A percentile compares a stretch with the other conserved stretches of the same genome.
Conservation (phyloP, 2,888 invertebrate species). For the Calameuta idolon region DNA sequence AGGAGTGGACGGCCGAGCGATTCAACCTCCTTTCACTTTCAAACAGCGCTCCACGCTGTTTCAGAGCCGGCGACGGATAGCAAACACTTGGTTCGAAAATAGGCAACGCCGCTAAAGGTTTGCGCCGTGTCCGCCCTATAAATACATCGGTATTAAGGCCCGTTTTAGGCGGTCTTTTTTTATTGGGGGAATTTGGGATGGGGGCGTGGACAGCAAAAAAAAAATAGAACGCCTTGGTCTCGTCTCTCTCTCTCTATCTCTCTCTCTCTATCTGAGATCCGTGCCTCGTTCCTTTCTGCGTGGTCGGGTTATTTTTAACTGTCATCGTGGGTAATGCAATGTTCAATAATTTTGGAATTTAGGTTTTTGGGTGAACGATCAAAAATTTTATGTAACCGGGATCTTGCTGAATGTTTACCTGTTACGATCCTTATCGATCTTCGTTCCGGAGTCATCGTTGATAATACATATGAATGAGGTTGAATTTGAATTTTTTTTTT, state of each 20-base stretch:
- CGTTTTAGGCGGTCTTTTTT: not conserved
- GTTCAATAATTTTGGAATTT: not conserved
- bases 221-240: not conserved
- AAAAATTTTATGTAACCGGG: not conserved
- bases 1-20: slow-evolving; percentile 61
- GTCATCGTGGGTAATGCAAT: not conserved
- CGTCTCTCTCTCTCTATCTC: not conserved
- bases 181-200: not conserved
- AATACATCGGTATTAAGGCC: slow-evolving; percentile 16
- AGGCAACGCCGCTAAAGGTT: slow-evolving; percentile 53
- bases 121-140: slow-evolving; percentile 31
- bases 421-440: not conserved
- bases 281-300: not conserved
- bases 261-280: not conserved
- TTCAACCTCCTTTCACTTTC: slow-evolving; percentile 68
- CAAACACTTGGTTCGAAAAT: slow-evolving; percentile 48
- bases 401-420: not conserved
- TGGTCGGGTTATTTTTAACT: not conserved
- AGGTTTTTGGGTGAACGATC: not conserved
- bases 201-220: not conserved
- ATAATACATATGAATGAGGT: not conserved
- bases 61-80: slow-evolving; percentile 25
- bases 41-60: slow-evolving; percentile 46
- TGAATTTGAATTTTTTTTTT: not conserved
- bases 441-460: not conserved